Conservation (phyloP, 2,113 vertebrate genomes). For the Prionailurus bengalensis region DNA sequence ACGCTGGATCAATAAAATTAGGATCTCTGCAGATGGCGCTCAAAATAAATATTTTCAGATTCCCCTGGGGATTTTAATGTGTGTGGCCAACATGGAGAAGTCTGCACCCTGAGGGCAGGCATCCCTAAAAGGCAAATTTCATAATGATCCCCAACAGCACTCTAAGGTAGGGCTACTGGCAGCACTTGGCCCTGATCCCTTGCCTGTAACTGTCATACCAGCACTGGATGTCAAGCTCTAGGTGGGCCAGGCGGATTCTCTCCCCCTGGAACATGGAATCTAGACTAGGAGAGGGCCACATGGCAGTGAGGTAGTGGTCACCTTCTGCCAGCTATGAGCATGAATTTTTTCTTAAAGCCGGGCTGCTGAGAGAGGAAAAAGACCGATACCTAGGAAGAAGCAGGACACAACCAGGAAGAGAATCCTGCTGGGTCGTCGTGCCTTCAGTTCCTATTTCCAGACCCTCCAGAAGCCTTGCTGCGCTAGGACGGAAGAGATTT, state of each 20-base stretch:
- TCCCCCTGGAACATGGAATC: neutral
- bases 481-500: neutral
- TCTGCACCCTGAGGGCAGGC: neutral
- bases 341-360: too few species aligned
- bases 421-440: neutral
- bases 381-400: neutral
- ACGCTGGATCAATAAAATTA: neutral
- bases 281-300: neutral
- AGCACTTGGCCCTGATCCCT: neutral
- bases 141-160: neutral
- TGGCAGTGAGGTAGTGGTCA: neutral
- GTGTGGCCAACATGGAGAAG: neutral
- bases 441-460: neutral
- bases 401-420: neutral
- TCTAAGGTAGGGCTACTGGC: too few species aligned
- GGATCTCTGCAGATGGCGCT: neutral
- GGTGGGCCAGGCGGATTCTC: neutral
- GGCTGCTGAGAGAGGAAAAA: neutral
- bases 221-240: neutral
- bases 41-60: neutral
- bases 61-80: neutral
- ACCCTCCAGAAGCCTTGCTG: neutral
- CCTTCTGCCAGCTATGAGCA: accelerated
- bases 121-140: neutral
- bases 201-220: neutral